Evolutionary conservation across 2,113 vertebrate genomes (phyloP), one percentile per base, ranked within the genome.

Genomic region (Peromyscus leucopus): DNA sequence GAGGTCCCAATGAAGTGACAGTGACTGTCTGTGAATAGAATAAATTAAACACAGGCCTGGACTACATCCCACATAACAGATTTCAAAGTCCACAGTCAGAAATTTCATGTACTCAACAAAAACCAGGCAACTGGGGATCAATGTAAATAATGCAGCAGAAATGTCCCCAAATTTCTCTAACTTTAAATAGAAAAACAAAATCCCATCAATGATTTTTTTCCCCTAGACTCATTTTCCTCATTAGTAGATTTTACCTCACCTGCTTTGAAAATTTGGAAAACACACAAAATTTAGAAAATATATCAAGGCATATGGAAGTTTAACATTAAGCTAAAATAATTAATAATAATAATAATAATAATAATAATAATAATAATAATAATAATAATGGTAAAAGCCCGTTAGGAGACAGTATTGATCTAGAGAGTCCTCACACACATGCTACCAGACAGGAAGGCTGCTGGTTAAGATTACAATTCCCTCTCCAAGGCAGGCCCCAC

Each of bases 251-350:
- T 69, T n/a, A 36, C 22, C 36, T 94, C 71, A 65, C 31, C 19
- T 85, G 82, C 90, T 63, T 87, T 95, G 61, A 87, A 19, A 36
- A 65, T 82, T 90, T 71, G 13, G 86, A 95, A 96, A 90, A 51
- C 51, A 51, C 51, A 51, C 51, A 87, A 19, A 36, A 65, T 82
- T 90, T 71, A 13, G 86, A 95, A 96, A 90, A 42, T 7, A n/a
- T 16, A 86, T 59, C 51, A 94, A 88, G 63, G 61, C 42, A 87
- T 10, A 57, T 75, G 74, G 17, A 88, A 13, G 36, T 28, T 85
- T 75, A 91, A 84, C 36, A 59, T 31, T 76, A 15, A 39, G 24
- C 51, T 59, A 5, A 46, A 85, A 48, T 61, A 59, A 83, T 42
- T 28, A 65, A 65, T 28, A 12, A 63, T 63, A 63, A 63, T 63